These are phyloP conservation scores for Eulemur coronatus DNA, from an alignment of 2,797 vertebrate species.

Conservation along the genomic window DNA sequence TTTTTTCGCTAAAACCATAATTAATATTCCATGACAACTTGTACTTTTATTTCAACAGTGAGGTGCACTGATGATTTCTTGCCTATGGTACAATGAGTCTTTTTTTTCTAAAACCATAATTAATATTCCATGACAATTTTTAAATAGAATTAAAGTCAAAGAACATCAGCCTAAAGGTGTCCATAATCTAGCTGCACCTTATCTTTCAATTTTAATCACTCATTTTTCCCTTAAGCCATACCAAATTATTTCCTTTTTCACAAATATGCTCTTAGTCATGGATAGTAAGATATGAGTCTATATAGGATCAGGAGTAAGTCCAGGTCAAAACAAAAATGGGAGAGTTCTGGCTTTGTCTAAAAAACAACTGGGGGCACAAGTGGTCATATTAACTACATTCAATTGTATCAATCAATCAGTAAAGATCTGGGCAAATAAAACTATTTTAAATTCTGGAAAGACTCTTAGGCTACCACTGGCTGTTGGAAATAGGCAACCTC, in stretches of 20 bases:
- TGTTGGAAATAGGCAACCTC: neutral
- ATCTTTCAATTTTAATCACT: neutral
- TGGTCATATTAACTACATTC: neutral
- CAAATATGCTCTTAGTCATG: neutral
- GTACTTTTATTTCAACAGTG: neutral
- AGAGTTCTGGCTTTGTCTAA: neutral
- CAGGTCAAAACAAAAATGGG: neutral
- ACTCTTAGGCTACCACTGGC: neutral
- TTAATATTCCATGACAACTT: conserved; percentile 49
- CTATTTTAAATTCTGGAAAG: neutral
- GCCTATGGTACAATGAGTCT: conserved; percentile 28
- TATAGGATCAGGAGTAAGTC: neutral
- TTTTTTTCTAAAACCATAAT: conserved; percentile 42
- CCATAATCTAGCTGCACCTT: neutral
- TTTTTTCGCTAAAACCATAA: conserved; percentile 36
- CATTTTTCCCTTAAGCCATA: neutral
- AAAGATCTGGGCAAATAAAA: neutral
- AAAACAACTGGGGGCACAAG: neutral
- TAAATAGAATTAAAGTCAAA: neutral
- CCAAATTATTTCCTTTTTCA: neutral
- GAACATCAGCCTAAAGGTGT: neutral
- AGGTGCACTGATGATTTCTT: conserved; percentile 33
- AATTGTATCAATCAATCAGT: neutral
- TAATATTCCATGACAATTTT: conserved; percentile 43
- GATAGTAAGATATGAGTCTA: neutral